Evolutionary conservation across 2,888 invertebrate species (phyloP).

Genomic region (Aromia moschata): DNA sequence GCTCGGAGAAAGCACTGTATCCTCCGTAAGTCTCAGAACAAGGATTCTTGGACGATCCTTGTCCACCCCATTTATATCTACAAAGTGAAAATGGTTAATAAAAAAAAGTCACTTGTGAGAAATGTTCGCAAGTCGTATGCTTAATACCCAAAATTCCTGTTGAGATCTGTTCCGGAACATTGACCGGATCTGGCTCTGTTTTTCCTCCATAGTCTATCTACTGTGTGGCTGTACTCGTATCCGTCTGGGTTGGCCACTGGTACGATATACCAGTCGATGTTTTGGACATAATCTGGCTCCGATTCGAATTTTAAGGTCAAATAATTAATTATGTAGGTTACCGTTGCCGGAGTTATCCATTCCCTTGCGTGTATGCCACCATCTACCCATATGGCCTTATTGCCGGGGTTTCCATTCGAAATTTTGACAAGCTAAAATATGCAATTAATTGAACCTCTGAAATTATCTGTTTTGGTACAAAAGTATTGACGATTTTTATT

Average conservation of each 20-base stretch:
- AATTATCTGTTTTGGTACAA: no score
- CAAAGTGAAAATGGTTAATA: constrained; percentile 42
- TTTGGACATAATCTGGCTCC: constrained; percentile 73
- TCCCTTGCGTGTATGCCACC: constrained; percentile 86
- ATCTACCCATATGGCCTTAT: constrained; percentile 70
- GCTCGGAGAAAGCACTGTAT: constrained; percentile 83
- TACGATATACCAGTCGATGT: constrained; percentile 83
- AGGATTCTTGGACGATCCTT: constrained; percentile 84
- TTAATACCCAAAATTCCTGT: constrained; percentile 85
- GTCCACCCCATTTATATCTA: constrained; percentile 84
- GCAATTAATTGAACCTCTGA: no score
- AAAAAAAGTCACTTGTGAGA: constrained; percentile 5
- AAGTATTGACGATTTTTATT: no score
- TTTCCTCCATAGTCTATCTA: constrained; percentile 86
- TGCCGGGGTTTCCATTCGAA: constrained; percentile 70
- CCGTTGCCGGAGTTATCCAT: constrained; percentile 86
- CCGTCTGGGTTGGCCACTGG: constrained; percentile 87
- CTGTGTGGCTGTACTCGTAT: constrained; percentile 85
- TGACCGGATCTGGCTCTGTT: constrained; percentile 71
- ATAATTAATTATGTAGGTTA: constrained; percentile 78
- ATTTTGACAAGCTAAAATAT: constrained; percentile 63
- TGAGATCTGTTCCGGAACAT: constrained; percentile 83
- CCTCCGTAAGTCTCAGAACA: constrained; percentile 87
- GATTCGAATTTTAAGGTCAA: constrained; percentile 75
- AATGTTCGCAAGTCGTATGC: constrained; percentile 6